Base-by-base conservation (phyloP, 2,888 invertebrate species). In the Lochmaea capreae region DNA sequence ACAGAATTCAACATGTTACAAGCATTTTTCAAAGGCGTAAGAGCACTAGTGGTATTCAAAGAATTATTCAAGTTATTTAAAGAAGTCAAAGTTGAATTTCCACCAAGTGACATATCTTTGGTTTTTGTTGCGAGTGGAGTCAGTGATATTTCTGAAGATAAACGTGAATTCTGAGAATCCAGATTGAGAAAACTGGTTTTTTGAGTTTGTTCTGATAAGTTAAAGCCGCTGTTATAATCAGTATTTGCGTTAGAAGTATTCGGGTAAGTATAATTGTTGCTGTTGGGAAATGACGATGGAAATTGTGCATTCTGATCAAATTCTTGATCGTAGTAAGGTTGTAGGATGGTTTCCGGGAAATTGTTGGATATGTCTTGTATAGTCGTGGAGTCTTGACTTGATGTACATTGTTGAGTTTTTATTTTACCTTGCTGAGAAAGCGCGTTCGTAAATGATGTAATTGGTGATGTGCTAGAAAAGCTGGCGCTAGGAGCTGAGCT, bases 251-350 rank as follows among this genome's bases (percentile, higher is more conserved):
- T 66, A 52, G 74, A 70, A 10, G 69, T 74, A 33, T 73, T 77
- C 42, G 80, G 79, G 67, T 80, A 80, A 14, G 77, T 77, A 74
- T 80, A 81, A 65, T 76, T 79, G 57, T 76, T 78, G 52, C 42
- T 67, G 65, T 76, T 77, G 8, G 79, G 79, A 65, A 81, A 81
- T 11, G 80, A 72, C 1, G 77, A 74, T 3, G 80, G 79, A 68
- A 79, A 78, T 63, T 79, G 79, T 1, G 77, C 80, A 54, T 79
- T 82, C 63, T 81, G 82, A 73, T 81, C 80, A 59, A 79, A 83
- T 59, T 78, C 78, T 42, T 79, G 79, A 67, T 80, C 80, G 46
- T 80, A 82, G 16, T 80, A 80, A 9, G 79, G 77, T 63, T 79
- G 80, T 16, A 79, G 71, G 39, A 79, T 77, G 8, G 78, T 79